Evolutionary conservation across 2,797 vertebrate species (phyloP).

Genomic region (Myiothlypis chrysogaster): DNA sequence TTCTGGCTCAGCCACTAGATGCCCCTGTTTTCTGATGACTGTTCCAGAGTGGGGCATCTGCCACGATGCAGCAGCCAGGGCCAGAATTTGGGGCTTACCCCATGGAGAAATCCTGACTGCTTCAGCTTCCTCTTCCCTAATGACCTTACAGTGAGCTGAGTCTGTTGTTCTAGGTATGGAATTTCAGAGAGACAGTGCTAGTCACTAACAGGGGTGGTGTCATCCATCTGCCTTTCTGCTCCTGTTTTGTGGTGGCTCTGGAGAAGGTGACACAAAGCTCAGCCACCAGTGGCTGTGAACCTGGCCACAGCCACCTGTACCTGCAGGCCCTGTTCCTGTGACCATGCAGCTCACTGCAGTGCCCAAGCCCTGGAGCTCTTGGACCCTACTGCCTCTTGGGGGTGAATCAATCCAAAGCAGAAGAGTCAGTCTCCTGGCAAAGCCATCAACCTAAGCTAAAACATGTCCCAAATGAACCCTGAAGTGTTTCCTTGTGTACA

Average conservation of each 20-base stretch:
- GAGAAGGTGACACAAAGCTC: neutral
- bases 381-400: fast-evolving
- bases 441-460: neutral
- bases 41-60: neutral
- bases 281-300: neutral
- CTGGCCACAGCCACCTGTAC: neutral
- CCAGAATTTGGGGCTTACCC: neutral
- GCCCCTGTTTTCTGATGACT: constrained; percentile 45
- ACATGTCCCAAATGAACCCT: neutral
- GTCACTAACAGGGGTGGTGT: neutral
- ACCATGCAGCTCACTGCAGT: neutral
- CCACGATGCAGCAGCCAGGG: neutral
- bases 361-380: neutral
- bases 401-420: neutral
- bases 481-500: neutral
- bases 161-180: neutral
- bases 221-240: neutral
- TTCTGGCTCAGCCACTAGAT: constrained; percentile 19
- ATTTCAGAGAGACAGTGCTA: neutral
- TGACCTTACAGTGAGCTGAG: neutral
- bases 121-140: neutral
- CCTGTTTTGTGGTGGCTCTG: neutral
- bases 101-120: neutral
- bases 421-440: neutral
- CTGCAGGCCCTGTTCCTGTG: neutral